Conservation (phyloP, 1,140 invertebrate species). For the Listronotus oregonensis region DNA sequence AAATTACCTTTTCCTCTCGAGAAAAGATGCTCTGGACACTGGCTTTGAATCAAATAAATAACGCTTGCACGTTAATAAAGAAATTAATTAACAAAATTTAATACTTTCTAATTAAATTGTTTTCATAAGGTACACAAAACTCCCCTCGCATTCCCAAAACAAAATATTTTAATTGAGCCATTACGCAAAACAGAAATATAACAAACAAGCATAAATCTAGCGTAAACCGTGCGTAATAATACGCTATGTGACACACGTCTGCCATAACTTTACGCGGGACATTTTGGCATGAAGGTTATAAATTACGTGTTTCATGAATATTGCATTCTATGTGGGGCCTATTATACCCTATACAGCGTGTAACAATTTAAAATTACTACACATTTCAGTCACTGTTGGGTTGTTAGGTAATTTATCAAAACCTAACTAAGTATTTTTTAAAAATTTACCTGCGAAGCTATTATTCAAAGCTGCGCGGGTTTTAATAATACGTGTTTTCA, state of each 20-base stretch:
- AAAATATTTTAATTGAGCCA: conserved; percentile 28
- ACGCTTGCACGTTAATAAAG: too few relatives aligned
- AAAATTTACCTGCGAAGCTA: too few relatives aligned
- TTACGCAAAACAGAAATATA: conserved; percentile 20
- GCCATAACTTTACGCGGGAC: conserved; percentile 29
- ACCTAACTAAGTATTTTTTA: too few relatives aligned
- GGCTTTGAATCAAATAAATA: too few relatives aligned
- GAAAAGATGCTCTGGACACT: too few relatives aligned
- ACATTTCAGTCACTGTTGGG: conserved; percentile 17
- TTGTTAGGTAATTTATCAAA: conserved; percentile 23
- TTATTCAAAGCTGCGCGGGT: too few relatives aligned
- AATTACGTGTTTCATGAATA: conserved; percentile 33
- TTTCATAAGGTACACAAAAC: too few relatives aligned
- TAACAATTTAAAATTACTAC: conserved; percentile 37
- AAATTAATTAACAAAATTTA: too few relatives aligned
- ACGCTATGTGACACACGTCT: conserved; percentile 28
- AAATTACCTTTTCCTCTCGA: too few relatives aligned
- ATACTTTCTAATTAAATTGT: too few relatives aligned
- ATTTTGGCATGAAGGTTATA: conserved; percentile 29
- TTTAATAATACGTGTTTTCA: too few relatives aligned
- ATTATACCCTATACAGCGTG: conserved; percentile 32
- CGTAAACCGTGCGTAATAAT: conserved; percentile 34
- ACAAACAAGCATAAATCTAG: conserved; percentile 30
- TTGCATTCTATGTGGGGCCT: conserved; percentile 30
- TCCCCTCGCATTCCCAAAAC: conserved; percentile 1